A percentile compares a stretch with the other conserved stretches of the same genome.
Evolutionary conservation across 2,113 vertebrate species (phyloP).

Genomic region (Hippopotamus amphibius): DNA sequence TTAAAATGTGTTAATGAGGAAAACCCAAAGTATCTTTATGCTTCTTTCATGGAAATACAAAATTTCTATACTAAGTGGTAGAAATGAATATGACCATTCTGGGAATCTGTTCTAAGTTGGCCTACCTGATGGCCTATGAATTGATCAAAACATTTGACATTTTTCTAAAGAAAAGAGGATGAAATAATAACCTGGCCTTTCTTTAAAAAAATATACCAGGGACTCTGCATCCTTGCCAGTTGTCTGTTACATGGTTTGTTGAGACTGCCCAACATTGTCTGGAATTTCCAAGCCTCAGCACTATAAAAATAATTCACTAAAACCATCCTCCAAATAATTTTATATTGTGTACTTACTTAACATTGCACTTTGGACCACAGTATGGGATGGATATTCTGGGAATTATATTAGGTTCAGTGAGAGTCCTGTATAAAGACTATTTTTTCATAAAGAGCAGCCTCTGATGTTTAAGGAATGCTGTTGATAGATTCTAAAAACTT

Average conservation of each 20-base stretch:
- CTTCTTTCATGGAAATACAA: slow-evolving; percentile 15
- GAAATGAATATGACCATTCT: not conserved
- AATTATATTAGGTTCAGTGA: not conserved
- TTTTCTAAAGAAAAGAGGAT: slow-evolving; percentile 33
- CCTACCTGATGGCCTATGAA: not conserved
- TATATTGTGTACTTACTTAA: slow-evolving; percentile 9
- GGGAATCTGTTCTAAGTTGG: not conserved
- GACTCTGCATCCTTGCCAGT: slow-evolving; percentile 23
- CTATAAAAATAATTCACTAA: slow-evolving; percentile 67
- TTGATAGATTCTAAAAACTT: slow-evolving; percentile 5
- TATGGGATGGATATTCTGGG: no score
- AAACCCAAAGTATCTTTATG: not conserved
- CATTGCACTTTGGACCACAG: not conserved
- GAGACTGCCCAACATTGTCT: slow-evolving; percentile 36
- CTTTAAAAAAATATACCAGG: slow-evolving; percentile 24
- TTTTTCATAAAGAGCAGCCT: not conserved
- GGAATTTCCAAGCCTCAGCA: slow-evolving; percentile 41
- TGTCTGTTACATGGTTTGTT: slow-evolving; percentile 45
- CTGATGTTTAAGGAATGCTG: not conserved
- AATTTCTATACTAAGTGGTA: not conserved
- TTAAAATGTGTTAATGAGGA: not conserved
- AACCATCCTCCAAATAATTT: slow-evolving; percentile 36
- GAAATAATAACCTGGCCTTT: slow-evolving; percentile 49
- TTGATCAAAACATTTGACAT: slow-evolving; percentile 38
- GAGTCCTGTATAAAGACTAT: not conserved